These are phyloP conservation scores for Taenaris catops DNA, from an alignment of 2,888 invertebrate genomes.

Conservation along the genomic window DNA sequence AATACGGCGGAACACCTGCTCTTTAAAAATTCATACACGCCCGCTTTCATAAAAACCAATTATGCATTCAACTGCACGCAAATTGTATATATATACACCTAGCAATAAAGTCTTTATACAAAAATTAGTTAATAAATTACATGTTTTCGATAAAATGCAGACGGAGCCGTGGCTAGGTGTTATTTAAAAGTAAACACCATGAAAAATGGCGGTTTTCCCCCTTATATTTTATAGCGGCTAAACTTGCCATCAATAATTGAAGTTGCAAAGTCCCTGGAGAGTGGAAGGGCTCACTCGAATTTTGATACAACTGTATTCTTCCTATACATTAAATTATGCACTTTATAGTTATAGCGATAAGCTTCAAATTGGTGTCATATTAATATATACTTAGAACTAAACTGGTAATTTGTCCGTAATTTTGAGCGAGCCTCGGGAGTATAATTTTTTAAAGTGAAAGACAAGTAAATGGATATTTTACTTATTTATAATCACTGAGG, in stretches of 20 bases:
- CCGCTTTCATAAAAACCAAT: conserved; percentile 7
- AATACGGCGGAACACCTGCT: conserved; percentile 4
- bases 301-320: conserved; percentile 26
- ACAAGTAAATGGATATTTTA: conserved; percentile 4
- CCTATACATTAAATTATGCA: conserved; percentile 7
- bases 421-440: conserved; percentile 13
- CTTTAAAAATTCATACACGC: conserved; percentile 7
- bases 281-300: conserved; percentile 47
- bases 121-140: conserved; percentile 17
- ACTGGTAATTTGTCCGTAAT: conserved; percentile 12
- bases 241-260: conserved; percentile 78
- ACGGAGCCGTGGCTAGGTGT: conserved; percentile 16
- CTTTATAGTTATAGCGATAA: conserved; percentile 2
- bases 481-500: too few species aligned
- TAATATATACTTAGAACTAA: conserved; percentile 5
- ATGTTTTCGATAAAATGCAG: conserved; percentile 17
- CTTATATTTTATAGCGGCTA: conserved; percentile 71
- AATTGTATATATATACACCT: conserved; percentile 11
- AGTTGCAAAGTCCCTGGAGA: conserved; percentile 58
- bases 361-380: conserved; percentile 2
- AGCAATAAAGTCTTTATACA: conserved; percentile 10
- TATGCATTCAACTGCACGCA: conserved; percentile 16
- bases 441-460: conserved; percentile 10
- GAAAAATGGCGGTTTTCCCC: conserved; percentile 56
- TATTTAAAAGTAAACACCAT: conserved; percentile 56